Evolutionary conservation across 2,888 invertebrate species (phyloP), one percentile per base, ranked within the genome.

Genomic region (Panzeria rudis): DNA sequence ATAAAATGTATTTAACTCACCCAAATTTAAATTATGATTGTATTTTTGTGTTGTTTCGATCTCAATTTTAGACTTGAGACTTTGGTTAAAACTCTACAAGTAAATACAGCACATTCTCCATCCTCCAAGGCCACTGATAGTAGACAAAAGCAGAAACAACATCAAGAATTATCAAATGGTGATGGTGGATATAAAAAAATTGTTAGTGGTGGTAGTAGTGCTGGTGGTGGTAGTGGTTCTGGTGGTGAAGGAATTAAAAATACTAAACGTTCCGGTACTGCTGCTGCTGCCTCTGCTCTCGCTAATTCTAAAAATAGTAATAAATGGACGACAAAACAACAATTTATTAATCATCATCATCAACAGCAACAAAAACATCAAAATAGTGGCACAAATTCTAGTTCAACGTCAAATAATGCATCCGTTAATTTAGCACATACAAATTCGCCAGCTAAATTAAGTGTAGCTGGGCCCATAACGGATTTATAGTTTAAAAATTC

Each of bases 391-490:
- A 50, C 73, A 78, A 59, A 47, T n/a, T n/a, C n/a, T 47, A 64
- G 17, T 41, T 20, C 80, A 23, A 56, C 79, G 56, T 17, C 79
- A 64, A 62, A 29, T 17, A 81, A 8, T 23, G 64, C 81, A 52
- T 72, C 86, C 23, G 61, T 73, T 41, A 86, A 81, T 73, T 64
- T 80, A 73, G 38, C 59, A 66, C 68, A 80, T 56, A 54, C 84
- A 50, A 87, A 87, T 69, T 80, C 87, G 35, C 84, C 90, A 50
- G 87, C 89, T 44, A 92, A 91, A 88, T 87, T 92, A 87, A 91
- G 91, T 88, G 88, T 91, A 69, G 91, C 92, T 66, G 92, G 92
- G 38, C 92, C 92, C 54, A 91, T 92, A 81, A 92, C 92, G 50
- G 92, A 92, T 88, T 92, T 92, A 91, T 92, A 92, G 92, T 92